These are phyloP conservation scores for Colinus virginianus DNA, from an alignment of 2,113 vertebrate genomes.

Conservation along the genomic window DNA sequence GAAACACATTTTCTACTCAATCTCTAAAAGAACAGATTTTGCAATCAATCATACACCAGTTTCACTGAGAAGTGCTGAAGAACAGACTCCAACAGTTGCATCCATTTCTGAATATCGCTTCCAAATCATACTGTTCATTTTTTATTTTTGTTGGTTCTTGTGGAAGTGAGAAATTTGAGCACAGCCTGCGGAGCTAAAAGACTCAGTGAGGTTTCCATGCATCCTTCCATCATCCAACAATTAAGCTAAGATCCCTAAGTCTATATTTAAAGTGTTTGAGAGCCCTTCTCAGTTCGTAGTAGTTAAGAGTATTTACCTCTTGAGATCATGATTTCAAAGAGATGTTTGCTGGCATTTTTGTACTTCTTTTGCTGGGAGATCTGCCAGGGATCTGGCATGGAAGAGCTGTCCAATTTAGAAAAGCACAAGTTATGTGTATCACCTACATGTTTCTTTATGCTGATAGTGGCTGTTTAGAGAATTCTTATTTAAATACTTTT, in stretches of 20 bases:
- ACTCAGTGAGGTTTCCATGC: neutral
- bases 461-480: neutral
- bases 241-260: neutral
- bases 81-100: neutral
- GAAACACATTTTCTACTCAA: neutral
- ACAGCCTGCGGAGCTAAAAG: neutral
- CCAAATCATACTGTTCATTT: neutral
- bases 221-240: neutral
- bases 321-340: neutral
- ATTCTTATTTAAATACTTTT: neutral
- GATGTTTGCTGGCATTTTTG: too few species aligned
- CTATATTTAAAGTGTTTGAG: neutral
- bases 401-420: neutral
- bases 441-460: fast-evolving
- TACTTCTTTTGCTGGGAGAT: neutral
- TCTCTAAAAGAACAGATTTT: neutral
- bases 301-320: neutral
- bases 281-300: neutral
- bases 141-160: neutral
- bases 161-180: neutral
- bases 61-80: neutral
- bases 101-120: neutral
- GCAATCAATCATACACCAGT: neutral
- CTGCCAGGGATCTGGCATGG: neutral
- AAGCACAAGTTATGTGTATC: neutral